Evolutionary conservation across 1,140 invertebrate species (phyloP), one percentile per base, ranked within the genome.

Genomic region (Hylyphantes graminicola): DNA sequence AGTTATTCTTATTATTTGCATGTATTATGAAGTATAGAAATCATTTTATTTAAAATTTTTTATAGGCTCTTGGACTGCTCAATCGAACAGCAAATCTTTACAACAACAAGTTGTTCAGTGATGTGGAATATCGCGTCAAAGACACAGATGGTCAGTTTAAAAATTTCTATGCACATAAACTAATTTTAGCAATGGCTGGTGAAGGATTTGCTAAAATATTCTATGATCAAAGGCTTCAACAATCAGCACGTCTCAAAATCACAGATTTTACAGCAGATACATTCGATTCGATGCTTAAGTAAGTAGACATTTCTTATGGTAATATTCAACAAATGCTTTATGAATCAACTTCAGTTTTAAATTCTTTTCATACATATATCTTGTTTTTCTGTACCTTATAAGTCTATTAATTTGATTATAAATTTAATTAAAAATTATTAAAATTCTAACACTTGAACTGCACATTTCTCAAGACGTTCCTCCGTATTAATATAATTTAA

Each of bases 91-190:
- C 72, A 35, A 19, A 35, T 15, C 13, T 57, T 15, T 57, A 51
- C 12, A 74, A 74, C 72, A 74, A 59, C 51, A 15, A n/a, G 15
- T 19, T 57, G 2, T 19, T 57, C 54, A 59, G 72, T 55, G 72
- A 74, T 74, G 72, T 74, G 6, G 21, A 57, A 57, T 21, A 57
- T 50, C 53, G 21, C 15, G 55, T 74, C 3, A 21, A 48, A 74
- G 11, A 59, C 9, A 17, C 12, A 17, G 17, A 21, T 15, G 21
- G 72, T 17, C 15, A 57, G 6, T 15, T 12, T 2, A 13, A 8
- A 48, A 74, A 0, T 5, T 70, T 74, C 57, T 19, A 74, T 74
- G 72, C 54, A 15, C 72, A 74, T 57, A 74, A 13, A 35, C 6
- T 21, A 35, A 74, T 74, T 74, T 59, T 74, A 55, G 11, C 54